phyloP scores from a whole-genome alignment of 2,888 invertebrate genomes.

The Philereme vetulata region DNA sequence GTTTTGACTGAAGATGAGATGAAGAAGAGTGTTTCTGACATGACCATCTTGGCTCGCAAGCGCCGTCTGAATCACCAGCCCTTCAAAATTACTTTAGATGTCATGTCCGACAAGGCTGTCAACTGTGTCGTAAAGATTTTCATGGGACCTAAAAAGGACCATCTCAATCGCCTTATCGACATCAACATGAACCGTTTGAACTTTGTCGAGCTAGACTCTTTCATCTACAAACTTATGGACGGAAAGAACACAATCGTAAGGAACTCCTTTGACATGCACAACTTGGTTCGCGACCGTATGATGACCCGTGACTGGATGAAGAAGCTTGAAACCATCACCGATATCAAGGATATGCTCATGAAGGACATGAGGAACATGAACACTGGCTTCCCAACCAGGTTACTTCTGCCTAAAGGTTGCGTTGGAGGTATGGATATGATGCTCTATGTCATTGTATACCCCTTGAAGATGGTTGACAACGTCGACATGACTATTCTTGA shows the following conservation, averaged over 20 bases:
- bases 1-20: slow-evolving; percentile 73
- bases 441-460: slow-evolving; percentile 85
- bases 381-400: slow-evolving; percentile 88
- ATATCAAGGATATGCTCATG: slow-evolving; percentile 58
- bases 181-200: slow-evolving; percentile 84
- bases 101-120: slow-evolving; percentile 82
- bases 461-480: slow-evolving; percentile 74
- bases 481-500: slow-evolving; percentile 66
- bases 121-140: slow-evolving; percentile 86
- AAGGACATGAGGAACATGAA: slow-evolving; percentile 76
- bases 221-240: slow-evolving; percentile 83
- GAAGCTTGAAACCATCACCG: slow-evolving; percentile 82
- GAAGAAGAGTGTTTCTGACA: slow-evolving; percentile 74
- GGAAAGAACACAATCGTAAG: slow-evolving; percentile 87
- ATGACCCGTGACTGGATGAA: slow-evolving; percentile 86
- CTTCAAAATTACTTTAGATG: slow-evolving; percentile 82
- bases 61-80: slow-evolving; percentile 86
- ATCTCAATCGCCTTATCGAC: slow-evolving; percentile 80
- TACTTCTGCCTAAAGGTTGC: slow-evolving; percentile 88
- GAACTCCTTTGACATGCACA: slow-evolving; percentile 86
- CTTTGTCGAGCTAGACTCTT: slow-evolving; percentile 86
- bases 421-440: slow-evolving; percentile 86
- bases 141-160: slow-evolving; percentile 88
- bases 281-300: slow-evolving; percentile 86
- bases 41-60: slow-evolving; percentile 82